Base-by-base conservation (phyloP, 2,113 vertebrate species). In the Entosphenus tridentatus region DNA sequence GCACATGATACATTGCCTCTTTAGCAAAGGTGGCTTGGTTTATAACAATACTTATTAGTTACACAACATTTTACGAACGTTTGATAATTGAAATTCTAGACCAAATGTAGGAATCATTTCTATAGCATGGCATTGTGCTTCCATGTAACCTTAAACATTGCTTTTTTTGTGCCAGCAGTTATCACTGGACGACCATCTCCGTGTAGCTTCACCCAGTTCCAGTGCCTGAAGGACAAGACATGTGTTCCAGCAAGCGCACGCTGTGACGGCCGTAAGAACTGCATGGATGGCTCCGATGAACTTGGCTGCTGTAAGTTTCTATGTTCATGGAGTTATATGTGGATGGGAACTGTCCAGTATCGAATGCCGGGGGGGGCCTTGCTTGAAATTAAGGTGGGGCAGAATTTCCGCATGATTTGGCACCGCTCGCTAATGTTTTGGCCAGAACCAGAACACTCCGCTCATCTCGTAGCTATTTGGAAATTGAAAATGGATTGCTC, bases 171-270 rank as follows among this genome's bases (percentile, higher is more conserved):
- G 13, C 13, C 13, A 14, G 58, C 13, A 13, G 58, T 14, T 62
- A 62, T 62, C 16, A 62, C 16, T 62, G 58, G 58, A 62, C 7
- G 18, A 62, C 58, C 13, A 62, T 65, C 21, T 65, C 21, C n/a
- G 10, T 65, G 62, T 62, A 14, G 58, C 21, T 65, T 65, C 12
- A 84, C 81, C 12, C 86, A 97, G 79, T 97, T 97, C 11, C 78
- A 80, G 71, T 98, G 92, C 70, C 81, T 69, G 57, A 82, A 81
- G 2, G 83, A 83, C 1, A 80, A 80, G 71, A 81, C 71, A 72
- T 98, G 93, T 72, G 85, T 98, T 68, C 86, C 88, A 1, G 87
- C 86, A 77, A 96, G 90, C 90, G 89, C 86, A 76, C 82, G 77
- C 3, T 98, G 93, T 0, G 88, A 98, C 0, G 86, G 89, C 0